Evolutionary conservation across 1,140 invertebrate genomes (phyloP).

Genomic region (Zeugodacus cucurbitae): DNA sequence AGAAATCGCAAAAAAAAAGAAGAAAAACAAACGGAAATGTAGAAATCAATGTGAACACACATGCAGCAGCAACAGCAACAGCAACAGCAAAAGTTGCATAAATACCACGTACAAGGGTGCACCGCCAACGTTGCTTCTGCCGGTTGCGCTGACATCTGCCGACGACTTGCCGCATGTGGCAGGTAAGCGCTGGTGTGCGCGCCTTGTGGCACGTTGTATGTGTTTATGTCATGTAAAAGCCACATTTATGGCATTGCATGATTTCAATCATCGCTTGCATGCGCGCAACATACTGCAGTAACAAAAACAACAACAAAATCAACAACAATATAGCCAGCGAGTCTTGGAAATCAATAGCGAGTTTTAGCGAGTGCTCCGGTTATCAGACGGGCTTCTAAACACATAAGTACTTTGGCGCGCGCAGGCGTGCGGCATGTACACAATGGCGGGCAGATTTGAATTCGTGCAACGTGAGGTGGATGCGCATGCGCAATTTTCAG

Average conservation of each 20-base stretch:
- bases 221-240: slow-evolving; percentile 32
- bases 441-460: neutral
- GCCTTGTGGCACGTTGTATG: neutral
- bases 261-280: slow-evolving; percentile 35
- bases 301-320: neutral
- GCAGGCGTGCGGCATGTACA: neutral
- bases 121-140: neutral
- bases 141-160: neutral
- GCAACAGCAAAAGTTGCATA: neutral
- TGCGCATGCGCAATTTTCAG: slow-evolving; percentile 3
- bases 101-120: neutral
- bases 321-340: neutral
- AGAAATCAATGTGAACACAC: neutral
- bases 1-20: neutral
- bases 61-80: neutral
- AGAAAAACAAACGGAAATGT: neutral
- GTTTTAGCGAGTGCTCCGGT: neutral
- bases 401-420: neutral
- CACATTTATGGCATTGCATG: slow-evolving; percentile 34
- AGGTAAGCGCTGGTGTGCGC: neutral
- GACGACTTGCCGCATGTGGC: neutral
- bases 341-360: neutral
- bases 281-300: neutral
- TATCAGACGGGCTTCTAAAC: neutral
- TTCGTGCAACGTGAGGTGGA: neutral